Evolutionary conservation across 2,113 vertebrate species (phyloP).

Genomic region (Gymnarchus niloticus): DNA sequence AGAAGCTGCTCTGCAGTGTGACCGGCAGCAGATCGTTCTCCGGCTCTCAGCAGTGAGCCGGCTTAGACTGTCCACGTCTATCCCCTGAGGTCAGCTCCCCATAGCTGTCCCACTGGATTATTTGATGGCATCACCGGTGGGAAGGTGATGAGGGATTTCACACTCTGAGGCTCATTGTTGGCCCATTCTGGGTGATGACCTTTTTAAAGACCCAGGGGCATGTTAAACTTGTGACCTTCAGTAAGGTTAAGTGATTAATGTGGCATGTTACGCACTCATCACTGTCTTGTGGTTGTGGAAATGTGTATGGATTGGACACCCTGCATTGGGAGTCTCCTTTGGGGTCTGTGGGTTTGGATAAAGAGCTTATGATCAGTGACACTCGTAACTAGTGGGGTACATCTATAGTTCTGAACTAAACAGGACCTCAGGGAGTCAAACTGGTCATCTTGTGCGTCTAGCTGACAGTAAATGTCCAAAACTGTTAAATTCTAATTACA

Average conservation of each 20-base stretch:
- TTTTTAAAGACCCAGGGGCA: background rate
- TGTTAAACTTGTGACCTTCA: background rate
- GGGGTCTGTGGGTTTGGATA: background rate
- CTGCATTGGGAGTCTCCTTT: no score
- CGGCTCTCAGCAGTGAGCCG: background rate
- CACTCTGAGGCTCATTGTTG: slow-evolving; percentile 41
- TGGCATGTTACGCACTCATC: background rate
- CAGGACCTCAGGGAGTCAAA: background rate
- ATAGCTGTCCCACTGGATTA: slow-evolving; percentile 17
- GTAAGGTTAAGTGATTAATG: background rate
- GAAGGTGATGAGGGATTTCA: slow-evolving; percentile 28
- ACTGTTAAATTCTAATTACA: background rate
- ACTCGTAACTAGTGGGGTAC: background rate
- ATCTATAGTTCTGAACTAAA: background rate
- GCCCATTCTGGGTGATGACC: slow-evolving; percentile 27
- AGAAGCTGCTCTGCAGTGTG: background rate
- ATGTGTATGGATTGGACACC: background rate
- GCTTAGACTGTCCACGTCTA: background rate
- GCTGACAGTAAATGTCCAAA: background rate
- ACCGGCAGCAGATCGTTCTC: background rate
- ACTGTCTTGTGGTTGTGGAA: background rate
- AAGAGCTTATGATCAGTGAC: background rate
- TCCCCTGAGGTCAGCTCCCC: background rate
- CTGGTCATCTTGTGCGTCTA: background rate
- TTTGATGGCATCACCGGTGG: slow-evolving; percentile 34